A percentile compares a stretch with the other conserved stretches of the same genome.
Conservation (phyloP, 2,888 invertebrate species). For the Campopleginae sp. region DNA sequence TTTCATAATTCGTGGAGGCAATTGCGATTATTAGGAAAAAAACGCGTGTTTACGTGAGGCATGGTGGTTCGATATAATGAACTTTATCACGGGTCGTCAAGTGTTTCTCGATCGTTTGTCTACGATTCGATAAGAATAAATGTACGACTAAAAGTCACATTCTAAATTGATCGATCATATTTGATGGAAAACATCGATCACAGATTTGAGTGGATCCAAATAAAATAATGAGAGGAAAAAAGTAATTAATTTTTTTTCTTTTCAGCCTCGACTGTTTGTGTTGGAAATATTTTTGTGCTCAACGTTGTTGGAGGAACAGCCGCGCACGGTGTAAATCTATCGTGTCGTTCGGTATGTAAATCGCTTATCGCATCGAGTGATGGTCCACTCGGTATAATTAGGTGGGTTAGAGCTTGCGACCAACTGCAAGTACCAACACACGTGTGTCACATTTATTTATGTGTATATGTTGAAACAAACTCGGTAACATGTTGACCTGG, state of each 20-base stretch:
- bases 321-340: conserved; percentile 80
- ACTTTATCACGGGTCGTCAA: neutral
- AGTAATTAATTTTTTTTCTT: neutral
- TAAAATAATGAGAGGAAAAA: neutral
- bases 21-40: neutral
- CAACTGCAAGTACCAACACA: conserved; percentile 14
- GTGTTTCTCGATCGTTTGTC: neutral
- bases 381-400: conserved; percentile 83
- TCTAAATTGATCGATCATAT: neutral
- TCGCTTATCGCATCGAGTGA: conserved; percentile 83
- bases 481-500: neutral
- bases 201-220: neutral
- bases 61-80: neutral
- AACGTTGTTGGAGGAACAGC: conserved; percentile 44
- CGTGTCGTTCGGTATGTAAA: conserved; percentile 81
- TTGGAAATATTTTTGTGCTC: conserved; percentile 5
- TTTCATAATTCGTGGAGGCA: conserved; percentile 24
- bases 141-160: too few species aligned
- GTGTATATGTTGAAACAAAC: conserved; percentile 21
- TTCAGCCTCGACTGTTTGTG: conserved; percentile 14
- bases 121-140: neutral
- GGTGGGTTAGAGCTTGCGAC: conserved; percentile 75
- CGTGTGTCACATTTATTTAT: conserved; percentile 1
- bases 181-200: neutral
- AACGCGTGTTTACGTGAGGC: neutral